Conservation (phyloP, 2,888 invertebrate genomes). For the Himalopsyche anomala region DNA sequence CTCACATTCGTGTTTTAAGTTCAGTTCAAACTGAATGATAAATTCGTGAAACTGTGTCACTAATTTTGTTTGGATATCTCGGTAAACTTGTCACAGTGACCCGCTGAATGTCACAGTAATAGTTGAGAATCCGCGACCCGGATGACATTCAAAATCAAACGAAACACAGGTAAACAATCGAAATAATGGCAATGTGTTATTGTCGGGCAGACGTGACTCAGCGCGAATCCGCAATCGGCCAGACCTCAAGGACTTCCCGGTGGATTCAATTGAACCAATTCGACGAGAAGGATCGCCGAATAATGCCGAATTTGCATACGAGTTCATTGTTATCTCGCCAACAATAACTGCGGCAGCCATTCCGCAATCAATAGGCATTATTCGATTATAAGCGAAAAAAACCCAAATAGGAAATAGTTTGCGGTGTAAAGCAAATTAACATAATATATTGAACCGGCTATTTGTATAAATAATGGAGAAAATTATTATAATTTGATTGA, state of each 20-base stretch:
- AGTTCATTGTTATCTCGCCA: conserved; percentile 5
- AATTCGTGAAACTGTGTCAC: too few species aligned
- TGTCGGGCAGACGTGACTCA: background rate
- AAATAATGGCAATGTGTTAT: background rate
- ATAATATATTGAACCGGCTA: background rate
- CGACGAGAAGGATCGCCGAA: conserved; percentile 20
- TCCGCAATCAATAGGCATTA: conserved; percentile 11
- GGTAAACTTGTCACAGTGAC: too few species aligned
- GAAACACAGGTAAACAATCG: conserved; percentile 34
- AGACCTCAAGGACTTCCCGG: conserved; percentile 27
- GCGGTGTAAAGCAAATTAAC: background rate
- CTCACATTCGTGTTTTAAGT: too few species aligned
- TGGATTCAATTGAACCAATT: conserved; percentile 35
- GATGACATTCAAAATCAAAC: conserved; percentile 3
- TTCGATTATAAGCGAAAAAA: conserved; percentile 14
- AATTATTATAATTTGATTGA: background rate
- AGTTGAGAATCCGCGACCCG: conserved; percentile 3
- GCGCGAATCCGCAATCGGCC: background rate
- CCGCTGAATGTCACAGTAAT: too few species aligned
- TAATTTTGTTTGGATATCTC: too few species aligned
- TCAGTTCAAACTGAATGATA: too few species aligned
- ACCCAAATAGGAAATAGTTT: background rate
- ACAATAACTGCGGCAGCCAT: background rate
- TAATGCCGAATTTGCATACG: conserved; percentile 32
- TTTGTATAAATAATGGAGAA: background rate